Evolutionary conservation across 2,797 vertebrate species (phyloP).

Genomic region (Pangasius sanitwongsei): DNA sequence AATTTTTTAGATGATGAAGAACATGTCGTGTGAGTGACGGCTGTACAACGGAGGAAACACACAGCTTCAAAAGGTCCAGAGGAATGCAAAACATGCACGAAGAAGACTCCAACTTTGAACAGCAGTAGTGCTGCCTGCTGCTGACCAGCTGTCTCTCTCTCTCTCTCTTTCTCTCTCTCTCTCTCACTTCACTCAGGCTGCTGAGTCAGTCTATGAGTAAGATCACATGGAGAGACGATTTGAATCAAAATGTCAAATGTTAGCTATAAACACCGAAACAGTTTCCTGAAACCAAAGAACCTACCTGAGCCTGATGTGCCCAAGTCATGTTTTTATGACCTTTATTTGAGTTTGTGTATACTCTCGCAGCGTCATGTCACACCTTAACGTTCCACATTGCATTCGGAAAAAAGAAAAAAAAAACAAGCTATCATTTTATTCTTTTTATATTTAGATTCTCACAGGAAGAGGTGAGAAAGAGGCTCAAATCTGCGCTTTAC

Average conservation of each 20-base stretch:
- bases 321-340: not conserved
- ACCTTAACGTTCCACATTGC: not conserved
- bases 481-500: not conserved
- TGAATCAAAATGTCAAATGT: not conserved
- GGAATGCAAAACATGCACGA: slow-evolving; percentile 77
- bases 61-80: slow-evolving; percentile 71
- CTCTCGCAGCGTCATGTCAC: not conserved
- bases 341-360: not conserved
- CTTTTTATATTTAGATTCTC: not conserved
- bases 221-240: not conserved
- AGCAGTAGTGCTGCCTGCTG: slow-evolving; percentile 54
- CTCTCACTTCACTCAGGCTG: not conserved
- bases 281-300: not conserved
- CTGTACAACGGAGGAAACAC: slow-evolving; percentile 76
- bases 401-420: not conserved
- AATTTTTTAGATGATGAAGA: slow-evolving; percentile 74
- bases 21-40: slow-evolving; percentile 78
- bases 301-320: not conserved
- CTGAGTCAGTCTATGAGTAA: slow-evolving; percentile 1
- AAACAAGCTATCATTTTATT: not conserved
- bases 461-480: not conserved
- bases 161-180: not conserved
- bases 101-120: slow-evolving; percentile 70
- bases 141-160: slow-evolving; percentile 6
- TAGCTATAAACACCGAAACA: not conserved